Conservation (phyloP, 2,113 vertebrate genomes). For the Monopterus albus region DNA sequence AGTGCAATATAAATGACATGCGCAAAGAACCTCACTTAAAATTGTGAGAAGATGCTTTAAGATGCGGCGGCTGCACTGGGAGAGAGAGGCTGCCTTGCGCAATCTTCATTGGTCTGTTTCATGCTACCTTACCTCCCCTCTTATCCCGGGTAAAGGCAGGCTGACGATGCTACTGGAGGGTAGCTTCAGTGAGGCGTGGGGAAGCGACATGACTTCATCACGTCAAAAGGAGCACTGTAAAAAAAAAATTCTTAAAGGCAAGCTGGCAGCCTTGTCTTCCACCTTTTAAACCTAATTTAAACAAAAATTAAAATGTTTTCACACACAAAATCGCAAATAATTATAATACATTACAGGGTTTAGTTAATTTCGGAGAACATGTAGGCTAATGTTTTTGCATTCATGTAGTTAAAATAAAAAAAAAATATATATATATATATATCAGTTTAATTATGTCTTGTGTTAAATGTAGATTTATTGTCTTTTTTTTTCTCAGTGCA, state of each 20-base stretch:
- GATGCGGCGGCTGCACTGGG: slow-evolving; percentile 24
- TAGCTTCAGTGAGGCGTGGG: slow-evolving; percentile 57
- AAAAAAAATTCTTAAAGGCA: slow-evolving; percentile 19
- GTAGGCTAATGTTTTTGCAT: too few species aligned
- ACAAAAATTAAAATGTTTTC: not conserved
- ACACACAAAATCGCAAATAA: not conserved
- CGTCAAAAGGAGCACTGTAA: slow-evolving; percentile 55
- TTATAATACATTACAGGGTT: not conserved
- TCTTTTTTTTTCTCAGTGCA: not conserved
- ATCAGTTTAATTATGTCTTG: not conserved
- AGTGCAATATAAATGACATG: slow-evolving; percentile 13
- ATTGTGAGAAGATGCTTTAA: slow-evolving; percentile 56
- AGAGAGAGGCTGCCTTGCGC: slow-evolving; percentile 29
- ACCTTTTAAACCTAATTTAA: not conserved
- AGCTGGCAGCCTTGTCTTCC: not conserved
- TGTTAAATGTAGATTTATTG: too few species aligned
- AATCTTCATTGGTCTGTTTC: slow-evolving; percentile 60
- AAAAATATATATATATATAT: not conserved
- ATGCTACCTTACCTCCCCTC: slow-evolving; percentile 39
- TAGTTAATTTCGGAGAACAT: not conserved
- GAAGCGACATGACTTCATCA: slow-evolving; percentile 71
- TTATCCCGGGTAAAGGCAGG: slow-evolving; percentile 57
- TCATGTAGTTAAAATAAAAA: too few species aligned
- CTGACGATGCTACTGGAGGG: slow-evolving; percentile 60
- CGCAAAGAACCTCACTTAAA: slow-evolving; percentile 9